Evolutionary conservation across 2,113 vertebrate species (phyloP).

Genomic region (Laticauda laticaudata): DNA sequence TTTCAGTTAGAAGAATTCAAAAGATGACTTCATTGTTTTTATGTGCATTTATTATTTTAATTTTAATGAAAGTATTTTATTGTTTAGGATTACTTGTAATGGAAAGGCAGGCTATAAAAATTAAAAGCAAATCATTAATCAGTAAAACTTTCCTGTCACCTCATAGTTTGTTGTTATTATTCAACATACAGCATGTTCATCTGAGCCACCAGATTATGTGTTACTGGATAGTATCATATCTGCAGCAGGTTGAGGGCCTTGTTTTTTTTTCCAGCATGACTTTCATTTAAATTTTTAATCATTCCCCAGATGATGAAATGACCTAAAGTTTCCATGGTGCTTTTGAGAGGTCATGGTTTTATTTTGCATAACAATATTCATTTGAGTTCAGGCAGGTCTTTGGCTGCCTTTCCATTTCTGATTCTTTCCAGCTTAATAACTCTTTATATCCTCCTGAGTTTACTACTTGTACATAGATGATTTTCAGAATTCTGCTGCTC

Average conservation of each 20-base stretch:
- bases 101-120: not conserved
- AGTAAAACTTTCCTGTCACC: not conserved
- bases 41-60: not conserved
- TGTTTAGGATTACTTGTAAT: not conserved
- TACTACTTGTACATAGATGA: conserved; percentile 25
- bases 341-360: not conserved
- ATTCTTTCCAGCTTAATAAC: not conserved
- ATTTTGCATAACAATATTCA: not conserved
- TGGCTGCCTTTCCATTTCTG: not conserved
- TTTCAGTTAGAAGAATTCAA: not conserved
- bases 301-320: not conserved
- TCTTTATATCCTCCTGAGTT: conserved; percentile 27
- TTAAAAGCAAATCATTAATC: not conserved
- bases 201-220: no score
- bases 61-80: not conserved
- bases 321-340: not conserved
- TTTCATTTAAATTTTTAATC: not conserved
- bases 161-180: not conserved
- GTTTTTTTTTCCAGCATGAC: not conserved
- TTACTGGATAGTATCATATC: not conserved
- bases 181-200: not conserved
- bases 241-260: not conserved
- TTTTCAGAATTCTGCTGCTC: conserved; percentile 30
- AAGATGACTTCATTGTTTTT: not conserved
- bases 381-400: not conserved